A percentile compares a stretch with the other conserved stretches of the same genome.
phyloP scores from a whole-genome alignment of 2,113 vertebrate genomes.

The Reinhardtius hippoglossoides region DNA sequence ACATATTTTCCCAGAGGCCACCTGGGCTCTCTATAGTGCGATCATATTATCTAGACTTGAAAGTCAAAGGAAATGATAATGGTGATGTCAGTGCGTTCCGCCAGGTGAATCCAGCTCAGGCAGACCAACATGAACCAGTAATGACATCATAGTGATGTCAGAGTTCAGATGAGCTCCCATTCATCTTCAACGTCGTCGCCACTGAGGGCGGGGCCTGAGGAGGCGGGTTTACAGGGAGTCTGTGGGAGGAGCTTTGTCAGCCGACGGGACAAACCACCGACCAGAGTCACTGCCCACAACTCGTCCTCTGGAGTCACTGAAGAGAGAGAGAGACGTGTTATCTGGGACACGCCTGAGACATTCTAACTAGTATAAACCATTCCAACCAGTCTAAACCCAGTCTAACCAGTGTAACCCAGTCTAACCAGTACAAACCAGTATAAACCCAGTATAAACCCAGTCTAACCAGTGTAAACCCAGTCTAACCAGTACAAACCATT shows the following conservation, averaged over 20 bases:
- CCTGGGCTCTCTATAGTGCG: background rate
- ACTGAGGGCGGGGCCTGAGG: constrained; percentile 71
- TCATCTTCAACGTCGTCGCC: constrained; percentile 93
- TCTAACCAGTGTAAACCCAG: background rate
- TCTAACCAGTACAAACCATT: too few relatives aligned
- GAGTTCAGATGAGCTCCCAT: constrained; percentile 95
- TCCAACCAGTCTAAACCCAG: background rate
- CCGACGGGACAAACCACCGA: constrained; percentile 89
- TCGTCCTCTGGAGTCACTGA: constrained; percentile 92
- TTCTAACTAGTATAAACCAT: background rate
- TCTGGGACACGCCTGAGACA: background rate
- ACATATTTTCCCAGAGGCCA: constrained; percentile 20
- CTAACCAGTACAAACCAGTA: constrained; percentile 81
- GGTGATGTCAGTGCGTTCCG: background rate
- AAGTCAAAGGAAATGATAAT: constrained; percentile 15
- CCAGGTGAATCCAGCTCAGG: constrained; percentile 3
- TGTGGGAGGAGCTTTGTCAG: constrained; percentile 94
- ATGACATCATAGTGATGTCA: constrained; percentile 14
- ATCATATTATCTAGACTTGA: constrained; percentile 2
- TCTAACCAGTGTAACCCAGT: constrained; percentile 82
- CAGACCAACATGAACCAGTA: background rate
- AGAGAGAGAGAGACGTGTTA: constrained; percentile 15
- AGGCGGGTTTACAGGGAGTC: constrained; percentile 69
- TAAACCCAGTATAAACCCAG: too few relatives aligned
- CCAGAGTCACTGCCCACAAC: constrained; percentile 89